Evolutionary conservation across 2,113 vertebrate species (phyloP), one percentile per base, ranked within the genome.

Genomic region (Abramis brama): DNA sequence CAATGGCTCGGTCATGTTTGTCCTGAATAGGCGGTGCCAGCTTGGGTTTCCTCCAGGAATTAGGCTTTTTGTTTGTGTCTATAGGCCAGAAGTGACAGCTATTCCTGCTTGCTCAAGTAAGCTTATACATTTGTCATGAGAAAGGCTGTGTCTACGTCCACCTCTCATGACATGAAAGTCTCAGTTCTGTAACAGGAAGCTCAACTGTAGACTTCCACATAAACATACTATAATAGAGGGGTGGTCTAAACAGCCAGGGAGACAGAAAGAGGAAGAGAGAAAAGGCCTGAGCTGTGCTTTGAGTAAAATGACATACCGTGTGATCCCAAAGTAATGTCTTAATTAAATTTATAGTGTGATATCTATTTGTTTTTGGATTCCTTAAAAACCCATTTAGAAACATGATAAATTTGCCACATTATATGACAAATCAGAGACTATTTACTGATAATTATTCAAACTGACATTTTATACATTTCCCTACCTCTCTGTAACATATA

Each of bases 41-140:
- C 87, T 87, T 94, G 92, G 88, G 90, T 88, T 95, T 94, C 93
- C 93, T 93, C 92, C 90, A 93, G 92, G 90, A 91, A 89, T 85
- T 88, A 87, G 87, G 90, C 90, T 89, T 87, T 93, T 92, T 92
- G 91, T 94, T 95, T 95, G 92, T 93, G 92, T 93, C 93, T 94
- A 82, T 83, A 86, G 92, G 92, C 92, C 93, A 93, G 91, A 93
- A 93, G 92, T 94, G 93, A 94, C 92, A 93, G 93, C 93, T 93
- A 93, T 93, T 94, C 93, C 90, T 90, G 90, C 92, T 93, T 89
- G 88, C 91, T 94, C 91, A 93, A 92, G 87, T 92, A 92, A 91
- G 60, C 92, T 92, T 92, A 94, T 94, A 94, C 92, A 94, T 93
- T 91, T 94, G 90, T 92, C 43, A 91, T 92, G 93, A 93, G 93